phyloP scores from a whole-genome alignment of 2,113 vertebrate genomes.

The Pedionomus torquatus region DNA sequence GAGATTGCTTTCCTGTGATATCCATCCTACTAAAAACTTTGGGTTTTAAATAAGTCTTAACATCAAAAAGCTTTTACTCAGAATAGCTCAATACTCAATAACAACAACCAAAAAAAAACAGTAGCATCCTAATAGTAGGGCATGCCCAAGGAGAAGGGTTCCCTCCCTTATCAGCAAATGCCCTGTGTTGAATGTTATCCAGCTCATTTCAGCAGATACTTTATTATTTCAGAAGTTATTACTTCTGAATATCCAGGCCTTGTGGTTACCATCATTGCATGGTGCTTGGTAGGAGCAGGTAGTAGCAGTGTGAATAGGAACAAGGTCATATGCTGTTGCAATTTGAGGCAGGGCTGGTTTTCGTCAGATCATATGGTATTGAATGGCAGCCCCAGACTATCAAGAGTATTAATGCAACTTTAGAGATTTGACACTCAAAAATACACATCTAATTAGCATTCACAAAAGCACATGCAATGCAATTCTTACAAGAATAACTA shows the following conservation, averaged over 20 bases:
- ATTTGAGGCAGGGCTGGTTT: background rate
- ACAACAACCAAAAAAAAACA: background rate
- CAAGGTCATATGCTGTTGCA: background rate
- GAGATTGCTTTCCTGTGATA: background rate
- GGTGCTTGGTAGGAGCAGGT: background rate
- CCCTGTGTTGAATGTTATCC: background rate
- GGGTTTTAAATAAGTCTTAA: background rate
- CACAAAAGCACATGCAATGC: fast-evolving
- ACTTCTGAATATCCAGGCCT: background rate
- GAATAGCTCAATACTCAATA: background rate
- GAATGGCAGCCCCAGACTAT: background rate
- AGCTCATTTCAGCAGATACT: background rate
- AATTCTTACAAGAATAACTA: background rate
- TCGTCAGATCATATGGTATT: background rate
- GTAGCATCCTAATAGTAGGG: background rate
- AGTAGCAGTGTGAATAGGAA: background rate
- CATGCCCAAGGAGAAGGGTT: background rate
- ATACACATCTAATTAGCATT: background rate
- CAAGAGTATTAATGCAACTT: background rate
- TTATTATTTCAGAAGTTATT: background rate
- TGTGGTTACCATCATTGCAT: background rate
- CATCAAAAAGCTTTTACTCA: background rate
- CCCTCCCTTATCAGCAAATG: background rate
- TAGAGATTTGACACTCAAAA: background rate
- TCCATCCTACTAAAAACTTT: background rate